Evolutionary conservation across 2,888 invertebrate genomes (phyloP), one percentile per base, ranked within the genome.

Genomic region (Drosophila hamatofila): DNA sequence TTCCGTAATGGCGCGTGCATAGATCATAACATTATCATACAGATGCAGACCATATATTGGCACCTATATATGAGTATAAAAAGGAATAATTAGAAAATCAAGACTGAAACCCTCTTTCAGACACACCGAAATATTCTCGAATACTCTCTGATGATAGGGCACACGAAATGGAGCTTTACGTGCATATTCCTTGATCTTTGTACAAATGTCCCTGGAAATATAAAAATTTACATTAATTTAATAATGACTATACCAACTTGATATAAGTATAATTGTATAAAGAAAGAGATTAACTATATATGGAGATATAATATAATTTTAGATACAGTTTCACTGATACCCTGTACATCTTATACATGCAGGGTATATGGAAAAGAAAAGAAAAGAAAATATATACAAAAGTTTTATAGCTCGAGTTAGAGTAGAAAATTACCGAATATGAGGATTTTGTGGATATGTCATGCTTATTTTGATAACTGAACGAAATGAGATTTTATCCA

Each of bases 11-110:
- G 97, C 98, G 14, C 95, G 93, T 0, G 97, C 97, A 93, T 98
- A 98, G 61, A 98, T 95, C 91, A 96, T 95, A 3, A 98, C 97
- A 0, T 97, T 97, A 88, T 98, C 98, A 92, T 97, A 98, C 0
- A 97, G 94, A 91, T 97, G 96, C 0, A 96, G 96, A 0, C 97
- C 97, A 93, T 96, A 96, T 80, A 96, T 96, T 0, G 96, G 96
- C 0, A 97, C 96, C 96, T 96, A 33, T 8, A 35, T 35, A 8
- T 14, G n/a, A n/a, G 16, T 27, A 16, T 7, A 11, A 1, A 18
- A 18, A 35, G 4, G 9, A 21, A 35, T 16, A 52, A 18, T 30
- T n/a, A n/a, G 16, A 12, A 0, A 23, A 23, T n/a, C 1, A 16
- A 37, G 6, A 12, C 12, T 18, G 9, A 7, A 16, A 16, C 1